Evolutionary conservation across 1,140 invertebrate genomes (phyloP).

Genomic region (Pachypeltis micranthus): DNA sequence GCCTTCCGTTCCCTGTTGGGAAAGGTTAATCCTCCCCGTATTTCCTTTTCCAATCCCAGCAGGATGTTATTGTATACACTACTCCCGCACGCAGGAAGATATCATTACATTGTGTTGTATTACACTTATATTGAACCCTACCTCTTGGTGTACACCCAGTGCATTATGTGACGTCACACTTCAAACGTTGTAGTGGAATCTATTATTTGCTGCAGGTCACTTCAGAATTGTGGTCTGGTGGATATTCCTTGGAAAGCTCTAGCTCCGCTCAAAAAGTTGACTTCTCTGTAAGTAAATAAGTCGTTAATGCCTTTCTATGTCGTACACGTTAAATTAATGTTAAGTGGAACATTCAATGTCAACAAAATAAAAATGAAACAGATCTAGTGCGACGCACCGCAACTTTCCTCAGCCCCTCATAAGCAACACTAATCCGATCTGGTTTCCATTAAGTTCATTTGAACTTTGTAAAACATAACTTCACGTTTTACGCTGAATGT

Average conservation of each 20-base stretch:
- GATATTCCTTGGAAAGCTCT: slow-evolving; percentile 39
- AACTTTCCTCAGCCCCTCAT: too few species aligned
- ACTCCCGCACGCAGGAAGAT: background rate
- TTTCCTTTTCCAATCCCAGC: background rate
- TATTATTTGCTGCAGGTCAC: slow-evolving; percentile 32
- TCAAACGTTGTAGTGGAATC: background rate
- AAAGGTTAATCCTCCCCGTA: too few species aligned
- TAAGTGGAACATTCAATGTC: background rate
- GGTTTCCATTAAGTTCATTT: too few species aligned
- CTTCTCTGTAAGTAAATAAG: slow-evolving; percentile 46
- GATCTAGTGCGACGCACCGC: too few species aligned
- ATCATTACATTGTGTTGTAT: background rate
- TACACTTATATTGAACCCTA: background rate
- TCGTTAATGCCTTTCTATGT: slow-evolving; percentile 15
- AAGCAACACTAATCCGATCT: too few species aligned
- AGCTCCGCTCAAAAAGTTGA: slow-evolving; percentile 37
- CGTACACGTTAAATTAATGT: slow-evolving; percentile 4
- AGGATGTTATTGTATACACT: too few species aligned
- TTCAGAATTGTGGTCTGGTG: slow-evolving; percentile 42
- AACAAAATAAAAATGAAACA: background rate
- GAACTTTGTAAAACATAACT: too few species aligned
- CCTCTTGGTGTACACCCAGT: background rate
- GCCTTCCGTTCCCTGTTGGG: too few species aligned
- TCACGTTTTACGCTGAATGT: too few species aligned
- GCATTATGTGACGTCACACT: background rate